These are phyloP conservation scores for Acleris cristana DNA, from an alignment of 2,888 invertebrate species.

Conservation along the genomic window DNA sequence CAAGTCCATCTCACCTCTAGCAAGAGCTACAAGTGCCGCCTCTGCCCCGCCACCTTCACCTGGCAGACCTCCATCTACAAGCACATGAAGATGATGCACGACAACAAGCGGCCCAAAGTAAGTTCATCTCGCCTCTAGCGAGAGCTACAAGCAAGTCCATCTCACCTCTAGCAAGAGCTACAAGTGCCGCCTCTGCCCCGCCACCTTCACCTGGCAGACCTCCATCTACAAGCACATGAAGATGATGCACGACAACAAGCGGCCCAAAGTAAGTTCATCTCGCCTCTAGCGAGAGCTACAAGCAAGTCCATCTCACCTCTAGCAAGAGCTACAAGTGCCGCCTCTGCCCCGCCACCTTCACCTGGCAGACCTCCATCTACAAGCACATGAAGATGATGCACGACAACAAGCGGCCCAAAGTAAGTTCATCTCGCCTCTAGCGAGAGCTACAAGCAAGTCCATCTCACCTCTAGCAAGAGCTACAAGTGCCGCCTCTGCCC, in stretches of 20 bases:
- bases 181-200: conserved; percentile 53
- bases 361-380: conserved; percentile 77
- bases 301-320: too few species aligned
- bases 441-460: background rate
- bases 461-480: too few species aligned
- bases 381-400: conserved; percentile 79
- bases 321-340: too few species aligned
- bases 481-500: conserved; percentile 50
- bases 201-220: conserved; percentile 78
- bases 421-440: conserved; percentile 38
- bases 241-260: conserved; percentile 72
- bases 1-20: too few species aligned
- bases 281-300: background rate
- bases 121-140: background rate
- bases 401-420: conserved; percentile 62
- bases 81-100: conserved; percentile 77
- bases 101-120: conserved; percentile 62
- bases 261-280: conserved; percentile 57
- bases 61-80: conserved; percentile 79
- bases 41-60: conserved; percentile 72
- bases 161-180: too few species aligned
- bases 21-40: too few species aligned
- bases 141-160: too few species aligned
- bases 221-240: conserved; percentile 76
- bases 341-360: conserved; percentile 70